These are phyloP conservation scores for Chrysotoxum bicinctum DNA, from an alignment of 2,888 invertebrate genomes.

Conservation along the genomic window DNA sequence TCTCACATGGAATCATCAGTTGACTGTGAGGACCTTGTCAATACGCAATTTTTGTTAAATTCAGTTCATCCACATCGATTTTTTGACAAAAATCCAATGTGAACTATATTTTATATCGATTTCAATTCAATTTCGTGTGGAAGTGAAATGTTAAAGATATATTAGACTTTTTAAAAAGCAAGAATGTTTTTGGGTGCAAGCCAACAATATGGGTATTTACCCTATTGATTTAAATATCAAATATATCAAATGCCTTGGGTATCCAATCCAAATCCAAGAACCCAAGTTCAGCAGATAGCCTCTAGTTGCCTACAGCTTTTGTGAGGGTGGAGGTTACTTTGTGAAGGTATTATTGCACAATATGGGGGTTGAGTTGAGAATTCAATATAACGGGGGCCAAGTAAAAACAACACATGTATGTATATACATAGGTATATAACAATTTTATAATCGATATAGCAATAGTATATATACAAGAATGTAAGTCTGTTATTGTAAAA, in stretches of 20 bases:
- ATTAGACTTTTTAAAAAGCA: too few species aligned
- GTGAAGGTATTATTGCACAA: constrained; percentile 10
- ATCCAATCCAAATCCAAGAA: neutral
- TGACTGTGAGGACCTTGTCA: too few species aligned
- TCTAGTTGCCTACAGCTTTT: constrained; percentile 5
- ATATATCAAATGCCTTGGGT: constrained; percentile 1
- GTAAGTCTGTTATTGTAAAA: too few species aligned
- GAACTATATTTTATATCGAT: too few species aligned
- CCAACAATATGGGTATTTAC: neutral
- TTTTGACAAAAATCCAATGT: too few species aligned
- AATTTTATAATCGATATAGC: constrained; percentile 48
- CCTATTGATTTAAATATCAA: neutral
- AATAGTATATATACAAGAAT: too few species aligned
- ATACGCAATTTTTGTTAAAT: too few species aligned
- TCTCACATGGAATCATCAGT: too few species aligned
- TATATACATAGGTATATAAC: neutral
- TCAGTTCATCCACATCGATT: too few species aligned
- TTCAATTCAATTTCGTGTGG: too few species aligned
- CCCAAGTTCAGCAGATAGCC: neutral
- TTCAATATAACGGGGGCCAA: constrained; percentile 8
- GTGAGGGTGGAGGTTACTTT: constrained; percentile 26
- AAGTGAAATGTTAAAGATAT: too few species aligned
- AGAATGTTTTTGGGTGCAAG: too few species aligned
- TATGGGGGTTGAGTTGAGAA: neutral
- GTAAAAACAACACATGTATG: neutral